Conservation (phyloP, 2,113 vertebrate genomes). For the Solea senegalensis region DNA sequence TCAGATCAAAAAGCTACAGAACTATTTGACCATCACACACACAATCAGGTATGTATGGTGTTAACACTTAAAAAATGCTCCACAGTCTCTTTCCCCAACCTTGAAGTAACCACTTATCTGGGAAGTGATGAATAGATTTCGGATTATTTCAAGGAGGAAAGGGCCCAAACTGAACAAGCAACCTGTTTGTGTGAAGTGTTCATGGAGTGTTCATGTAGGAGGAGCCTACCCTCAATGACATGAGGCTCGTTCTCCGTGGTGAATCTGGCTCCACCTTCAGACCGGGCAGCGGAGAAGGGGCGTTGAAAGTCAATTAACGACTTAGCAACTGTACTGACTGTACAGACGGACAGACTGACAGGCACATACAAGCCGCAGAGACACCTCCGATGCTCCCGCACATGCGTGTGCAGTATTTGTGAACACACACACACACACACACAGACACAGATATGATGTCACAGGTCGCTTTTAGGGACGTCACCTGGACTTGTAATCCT, state of each 20-base stretch:
- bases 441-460: slow-evolving; percentile 4
- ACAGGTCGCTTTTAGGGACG: neutral
- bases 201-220: slow-evolving; percentile 24
- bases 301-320: slow-evolving; percentile 65
- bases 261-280: slow-evolving; percentile 67
- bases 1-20: neutral
- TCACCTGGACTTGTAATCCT: neutral
- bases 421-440: slow-evolving; percentile 12
- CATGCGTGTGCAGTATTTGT: slow-evolving; percentile 27
- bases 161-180: slow-evolving; percentile 11
- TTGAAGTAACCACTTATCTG: slow-evolving; percentile 14
- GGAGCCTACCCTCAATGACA: slow-evolving; percentile 76
- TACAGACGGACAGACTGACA: slow-evolving; percentile 61
- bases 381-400: slow-evolving; percentile 57
- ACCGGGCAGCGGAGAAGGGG: slow-evolving; percentile 64
- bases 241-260: slow-evolving; percentile 71
- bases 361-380: slow-evolving; percentile 40
- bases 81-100: slow-evolving; percentile 12
- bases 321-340: slow-evolving; percentile 62
- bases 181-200: slow-evolving; percentile 12
- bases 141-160: slow-evolving; percentile 26
- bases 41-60: neutral
- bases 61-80: slow-evolving; percentile 12
- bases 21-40: neutral
- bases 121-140: too few relatives aligned